phyloP scores from a whole-genome alignment of 2,888 invertebrate species.

The Euclidia mi region DNA sequence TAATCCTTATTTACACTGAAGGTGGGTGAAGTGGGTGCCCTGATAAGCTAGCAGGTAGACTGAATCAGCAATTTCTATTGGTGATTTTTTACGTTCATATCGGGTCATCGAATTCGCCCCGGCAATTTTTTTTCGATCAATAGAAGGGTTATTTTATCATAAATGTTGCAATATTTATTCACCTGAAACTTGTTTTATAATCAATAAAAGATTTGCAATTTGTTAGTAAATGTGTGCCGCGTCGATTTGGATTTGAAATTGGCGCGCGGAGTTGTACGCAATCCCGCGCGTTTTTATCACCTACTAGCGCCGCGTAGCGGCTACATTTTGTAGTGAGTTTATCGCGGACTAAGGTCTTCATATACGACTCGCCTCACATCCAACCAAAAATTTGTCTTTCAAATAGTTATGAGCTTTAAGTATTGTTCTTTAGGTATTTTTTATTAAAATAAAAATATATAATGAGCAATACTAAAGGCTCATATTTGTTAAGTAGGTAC shows the following conservation, averaged over 20 bases:
- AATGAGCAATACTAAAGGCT: too few species aligned
- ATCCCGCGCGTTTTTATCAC: conserved; percentile 24
- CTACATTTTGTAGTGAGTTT: not conserved
- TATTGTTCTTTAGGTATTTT: too few species aligned
- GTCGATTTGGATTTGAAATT: conserved; percentile 38
- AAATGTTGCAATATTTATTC: conserved; percentile 51
- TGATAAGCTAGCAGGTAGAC: conserved; percentile 81
- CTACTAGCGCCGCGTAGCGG: conserved; percentile 47
- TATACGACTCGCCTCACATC: too few species aligned
- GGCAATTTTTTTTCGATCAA: conserved; percentile 39
- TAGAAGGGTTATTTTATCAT: conserved; percentile 57
- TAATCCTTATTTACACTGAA: conserved; percentile 86
- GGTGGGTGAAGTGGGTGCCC: conserved; percentile 82
- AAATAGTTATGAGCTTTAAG: too few species aligned
- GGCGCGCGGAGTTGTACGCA: conserved; percentile 32
- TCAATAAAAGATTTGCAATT: conserved; percentile 48
- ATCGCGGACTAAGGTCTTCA: too few species aligned
- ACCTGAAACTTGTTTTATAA: conserved; percentile 52
- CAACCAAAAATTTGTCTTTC: too few species aligned
- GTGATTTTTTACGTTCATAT: conserved; percentile 69
- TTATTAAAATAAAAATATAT: too few species aligned
- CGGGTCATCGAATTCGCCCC: conserved; percentile 49
- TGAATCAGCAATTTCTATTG: conserved; percentile 74
- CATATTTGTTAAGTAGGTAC: too few species aligned
- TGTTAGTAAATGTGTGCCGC: conserved; percentile 19